Conservation (phyloP, 1,140 invertebrate species). For the Heliconius nattereri region DNA sequence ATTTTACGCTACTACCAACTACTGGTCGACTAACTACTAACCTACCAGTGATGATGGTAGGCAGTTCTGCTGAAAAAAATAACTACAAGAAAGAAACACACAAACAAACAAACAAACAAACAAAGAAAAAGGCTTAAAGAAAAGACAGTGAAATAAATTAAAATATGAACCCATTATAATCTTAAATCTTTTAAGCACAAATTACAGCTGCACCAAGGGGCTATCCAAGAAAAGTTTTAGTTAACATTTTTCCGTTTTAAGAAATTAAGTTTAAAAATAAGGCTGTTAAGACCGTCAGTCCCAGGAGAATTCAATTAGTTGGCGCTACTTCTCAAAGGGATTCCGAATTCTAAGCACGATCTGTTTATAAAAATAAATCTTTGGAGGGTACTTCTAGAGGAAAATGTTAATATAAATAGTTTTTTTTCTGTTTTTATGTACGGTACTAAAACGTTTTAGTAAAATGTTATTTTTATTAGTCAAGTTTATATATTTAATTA, state of each 20-base stretch:
- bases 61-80: too few relatives aligned
- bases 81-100: too few relatives aligned
- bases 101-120: too few relatives aligned
- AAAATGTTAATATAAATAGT: slow-evolving; percentile 9
- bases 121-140: too few relatives aligned
- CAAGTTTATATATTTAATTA: too few relatives aligned
- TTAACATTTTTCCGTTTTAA: slow-evolving; percentile 5
- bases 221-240: not conserved
- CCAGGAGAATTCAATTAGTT: slow-evolving; percentile 12
- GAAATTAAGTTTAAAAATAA: slow-evolving; percentile 7
- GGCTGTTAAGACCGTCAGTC: slow-evolving; percentile 1
- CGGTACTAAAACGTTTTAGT: not conserved
- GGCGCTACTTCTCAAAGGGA: slow-evolving; percentile 8
- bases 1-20: too few relatives aligned
- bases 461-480: not conserved
- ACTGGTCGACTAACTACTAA: too few relatives aligned
- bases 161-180: not conserved
- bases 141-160: too few relatives aligned
- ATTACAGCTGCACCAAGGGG: not conserved
- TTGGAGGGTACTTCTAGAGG: not conserved
- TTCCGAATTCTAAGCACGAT: slow-evolving; percentile 11
- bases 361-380: slow-evolving; percentile 16
- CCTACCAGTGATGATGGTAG: too few relatives aligned
- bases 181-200: not conserved
- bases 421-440: not conserved